Base-by-base conservation (phyloP, 2,113 vertebrate genomes). In the Zapus hudsonius region DNA sequence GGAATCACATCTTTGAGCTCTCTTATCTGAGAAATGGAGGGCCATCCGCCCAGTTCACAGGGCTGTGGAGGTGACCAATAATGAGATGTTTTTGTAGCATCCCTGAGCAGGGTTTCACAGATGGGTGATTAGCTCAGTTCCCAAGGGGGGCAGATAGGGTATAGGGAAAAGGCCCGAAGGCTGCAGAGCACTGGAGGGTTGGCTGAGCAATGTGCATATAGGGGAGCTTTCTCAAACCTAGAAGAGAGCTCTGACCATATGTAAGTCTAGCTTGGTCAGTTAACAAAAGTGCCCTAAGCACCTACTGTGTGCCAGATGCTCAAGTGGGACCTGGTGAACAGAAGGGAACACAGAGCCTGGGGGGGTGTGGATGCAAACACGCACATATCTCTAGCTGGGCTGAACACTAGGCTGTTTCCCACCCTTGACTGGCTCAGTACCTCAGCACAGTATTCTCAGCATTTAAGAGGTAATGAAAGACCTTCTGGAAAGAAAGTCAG, bases 11-110 rank as follows among this genome's bases (percentile, higher is more conserved):
- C n/a, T n/a, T n/a, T n/a, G n/a, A n/a, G n/a, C 87, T 92, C 83
- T 66, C 73, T 61, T 72, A 79, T 75, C 86, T 88, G 75, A 96
- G 90, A 89, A 95, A 75, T 63, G 67, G 67, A 33, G 38, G 38
- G 19, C 19, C 38, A 55, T 17, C 23, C 40, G 15, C n/a, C 25
- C 6, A 44, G 5, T 57, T 83, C 52, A 67, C 66, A 38, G 82
- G 75, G 36, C 59, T 70, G 29, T 7, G 22, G n/a, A 76, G 33
- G 61, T 86, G 84, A 87, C 66, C 64, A 64, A 76, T 59, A 20
- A 59, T 84, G 40, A n/a, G n/a, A 38, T 52, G 52, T 52, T 52
- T 61, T 36, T 55, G 69, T 5, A 27, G 75, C 84, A 74, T 33
- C 22, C 17, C 63, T 72, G 44, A 92, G 85, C 79, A 82, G 69